Base-by-base conservation (phyloP, 1,140 invertebrate species). In the Hylaeus anthracinus region DNA sequence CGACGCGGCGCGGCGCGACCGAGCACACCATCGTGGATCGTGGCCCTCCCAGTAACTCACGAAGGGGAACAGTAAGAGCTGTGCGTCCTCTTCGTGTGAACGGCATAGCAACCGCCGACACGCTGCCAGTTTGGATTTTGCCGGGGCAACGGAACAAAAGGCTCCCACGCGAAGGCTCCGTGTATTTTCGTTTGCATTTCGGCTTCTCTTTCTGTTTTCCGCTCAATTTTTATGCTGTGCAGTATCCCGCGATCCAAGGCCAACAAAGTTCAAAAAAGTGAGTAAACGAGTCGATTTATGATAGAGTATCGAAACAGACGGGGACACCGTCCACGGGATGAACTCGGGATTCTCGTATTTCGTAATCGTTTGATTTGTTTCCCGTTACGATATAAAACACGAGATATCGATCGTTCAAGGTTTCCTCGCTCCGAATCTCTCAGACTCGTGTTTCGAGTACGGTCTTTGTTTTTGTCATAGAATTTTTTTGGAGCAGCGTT, bases 31-130 rank as follows among this genome's bases (percentile, higher is more conserved):
- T 72, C 72, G 63, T 72, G 83, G 55, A 75, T 72, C 72, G 63
- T 72, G 83, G 55, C 84, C 70, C 79, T 70, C 60, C 67, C 75
- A 79, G 84, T 83, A 86, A 86, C 84, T 86, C 80, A 76, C 78
- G 66, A 65, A 72, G 84, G 81, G 75, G 76, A 71, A 66, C 76
- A 72, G 79, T 81, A 86, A 85, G 70, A 85, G 71, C 53, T 14
- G 60, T 45, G 74, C 82, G 73, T 83, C 75, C 84, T 79, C 76
- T 37, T 86, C 76, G 71, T 83, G 84, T 48, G 81, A 83, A 86
- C 84, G 79, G 84, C 84, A 81, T 86, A 86, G 84, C 84, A 86
- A 86, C 84, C 79, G 80, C 56, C 64, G 81, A 86, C 85, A 73
- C 51, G 79, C 26, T 60, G 74, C 71, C 82, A 73, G 78, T 75